Evolutionary conservation across 2,797 vertebrate species (phyloP).

Genomic region (Otolemur crassicaudatus): DNA sequence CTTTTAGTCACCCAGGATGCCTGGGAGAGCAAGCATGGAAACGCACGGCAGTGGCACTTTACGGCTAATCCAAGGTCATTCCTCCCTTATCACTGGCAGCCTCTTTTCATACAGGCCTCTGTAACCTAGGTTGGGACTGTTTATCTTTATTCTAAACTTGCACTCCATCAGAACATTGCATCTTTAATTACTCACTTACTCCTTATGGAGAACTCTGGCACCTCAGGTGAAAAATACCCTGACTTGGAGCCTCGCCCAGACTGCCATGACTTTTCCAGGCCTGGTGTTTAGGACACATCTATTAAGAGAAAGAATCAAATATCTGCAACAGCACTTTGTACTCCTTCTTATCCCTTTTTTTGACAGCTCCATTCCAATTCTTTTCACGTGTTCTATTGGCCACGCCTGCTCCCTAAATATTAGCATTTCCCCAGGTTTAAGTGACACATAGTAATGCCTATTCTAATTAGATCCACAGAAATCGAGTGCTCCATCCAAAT

Average conservation of each 20-base stretch:
- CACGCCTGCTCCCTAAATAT: neutral
- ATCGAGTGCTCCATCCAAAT: neutral
- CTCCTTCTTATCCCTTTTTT: neutral
- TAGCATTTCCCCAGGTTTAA: neutral
- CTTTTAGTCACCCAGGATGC: neutral
- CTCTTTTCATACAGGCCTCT: neutral
- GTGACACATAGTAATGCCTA: neutral
- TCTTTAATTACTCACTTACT: neutral
- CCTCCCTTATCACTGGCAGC: neutral
- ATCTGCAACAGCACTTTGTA: neutral
- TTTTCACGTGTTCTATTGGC: neutral
- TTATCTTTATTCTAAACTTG: neutral
- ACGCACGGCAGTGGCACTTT: neutral
- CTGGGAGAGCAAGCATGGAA: neutral
- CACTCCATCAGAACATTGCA: neutral
- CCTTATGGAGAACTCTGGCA: neutral
- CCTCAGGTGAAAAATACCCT: neutral
- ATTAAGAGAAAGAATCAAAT: neutral
- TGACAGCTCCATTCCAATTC: neutral
- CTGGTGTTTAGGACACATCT: neutral
- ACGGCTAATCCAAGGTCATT: neutral
- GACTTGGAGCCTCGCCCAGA: slow-evolving; percentile 6
- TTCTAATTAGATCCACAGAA: slow-evolving; percentile 27
- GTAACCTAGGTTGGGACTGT: neutral
- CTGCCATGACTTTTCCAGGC: neutral